Base-by-base conservation (phyloP, 1,140 invertebrate species). In the Hycleus cichorii region DNA sequence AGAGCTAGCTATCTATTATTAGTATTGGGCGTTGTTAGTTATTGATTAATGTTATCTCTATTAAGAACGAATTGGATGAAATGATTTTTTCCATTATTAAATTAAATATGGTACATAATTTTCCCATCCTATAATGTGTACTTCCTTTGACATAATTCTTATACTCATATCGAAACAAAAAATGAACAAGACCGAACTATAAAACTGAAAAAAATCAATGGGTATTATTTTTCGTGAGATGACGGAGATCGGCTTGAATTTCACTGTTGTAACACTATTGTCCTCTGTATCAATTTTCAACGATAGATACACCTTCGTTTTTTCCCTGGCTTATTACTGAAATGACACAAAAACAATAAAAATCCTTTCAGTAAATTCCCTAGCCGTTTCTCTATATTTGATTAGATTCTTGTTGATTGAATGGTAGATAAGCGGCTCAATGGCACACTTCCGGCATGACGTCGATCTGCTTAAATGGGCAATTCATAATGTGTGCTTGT, bases 61-160 rank as follows among this genome's bases (percentile, higher is more conserved):
- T 42, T n/a, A 42, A 8, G 11, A 8, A 8, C 6, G 11, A 42
- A 42, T 42, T n/a, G 9, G 40, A n/a, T 11, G 10, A 6, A 39
- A 39, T 39, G 10, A 39, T 42, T 42, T 42, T 42, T 7, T 42
- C 4, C 10, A 10, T 42, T 42, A n/a, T 42, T n/a, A 42, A 42
- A 42, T 32, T 32, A 42, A n/a, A 42, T 10, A 4, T 42, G 4
- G 40, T 10, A 42, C 40, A 42, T 10, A 42, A 42, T 42, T 42
- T 60, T 60, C 59, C 43, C 59, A 60, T 53, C 53, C 59, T 60
- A 26, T 51, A 52, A 55, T 40, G 53, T 55, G 59, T 47, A 60
- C 59, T 60, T 60, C 59, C 59, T 57, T 55, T 32, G 7, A 32
- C 32, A 32, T 32, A 32, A 32, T 32, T 32, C 32, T 32, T 32